phyloP scores from a whole-genome alignment of 2,113 vertebrate species.

The Panthera uncia region DNA sequence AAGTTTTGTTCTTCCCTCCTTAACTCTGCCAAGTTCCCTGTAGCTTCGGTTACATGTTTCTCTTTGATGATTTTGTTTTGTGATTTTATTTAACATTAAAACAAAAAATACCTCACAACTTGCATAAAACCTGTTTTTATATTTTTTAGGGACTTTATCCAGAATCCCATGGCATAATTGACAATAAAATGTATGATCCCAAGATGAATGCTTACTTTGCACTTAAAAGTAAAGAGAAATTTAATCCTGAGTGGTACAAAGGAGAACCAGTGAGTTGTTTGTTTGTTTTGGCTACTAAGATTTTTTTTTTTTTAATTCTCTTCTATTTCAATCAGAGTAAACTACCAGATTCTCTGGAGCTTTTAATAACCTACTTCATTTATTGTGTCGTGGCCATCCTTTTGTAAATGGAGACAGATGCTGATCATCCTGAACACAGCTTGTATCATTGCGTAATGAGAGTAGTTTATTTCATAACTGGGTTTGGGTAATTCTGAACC shows the following conservation, averaged over 20 bases:
- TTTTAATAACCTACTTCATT: neutral
- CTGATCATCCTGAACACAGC: neutral
- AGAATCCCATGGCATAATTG: constrained; percentile 97
- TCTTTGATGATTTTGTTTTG: neutral
- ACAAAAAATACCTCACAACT: neutral
- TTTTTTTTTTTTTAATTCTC: neutral
- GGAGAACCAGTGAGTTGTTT: constrained; percentile 94
- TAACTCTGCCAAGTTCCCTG: neutral
- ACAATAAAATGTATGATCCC: constrained; percentile 98
- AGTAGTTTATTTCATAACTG: neutral
- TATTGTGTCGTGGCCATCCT: neutral
- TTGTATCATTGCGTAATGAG: neutral
- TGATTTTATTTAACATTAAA: neutral
- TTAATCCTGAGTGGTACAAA: constrained; percentile 92
- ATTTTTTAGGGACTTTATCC: constrained; percentile 94
- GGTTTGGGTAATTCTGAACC: neutral
- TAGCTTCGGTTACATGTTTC: neutral
- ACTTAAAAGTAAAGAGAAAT: constrained; percentile 89
- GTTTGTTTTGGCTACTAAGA: neutral
- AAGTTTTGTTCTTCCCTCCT: neutral
- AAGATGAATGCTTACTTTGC: constrained; percentile 88
- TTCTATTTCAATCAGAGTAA: neutral
- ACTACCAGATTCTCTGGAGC: neutral
- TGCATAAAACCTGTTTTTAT: constrained; percentile 25
- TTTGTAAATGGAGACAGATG: neutral